Evolutionary conservation across 2,888 invertebrate genomes (phyloP).

Genomic region (Anodontia alba): DNA sequence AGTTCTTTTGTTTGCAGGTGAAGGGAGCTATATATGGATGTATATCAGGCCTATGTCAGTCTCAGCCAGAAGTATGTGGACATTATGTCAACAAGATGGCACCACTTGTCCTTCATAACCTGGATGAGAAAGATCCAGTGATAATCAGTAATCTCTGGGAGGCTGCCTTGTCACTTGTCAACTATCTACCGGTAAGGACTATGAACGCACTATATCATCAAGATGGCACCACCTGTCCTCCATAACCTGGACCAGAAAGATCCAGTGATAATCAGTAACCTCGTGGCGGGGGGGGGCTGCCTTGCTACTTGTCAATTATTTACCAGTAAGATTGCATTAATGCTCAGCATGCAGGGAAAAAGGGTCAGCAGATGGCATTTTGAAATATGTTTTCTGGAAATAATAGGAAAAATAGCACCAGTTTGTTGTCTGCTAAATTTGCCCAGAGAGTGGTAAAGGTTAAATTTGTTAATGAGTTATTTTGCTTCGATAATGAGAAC

Average conservation of each 20-base stretch:
- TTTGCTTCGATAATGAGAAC: too few relatives aligned
- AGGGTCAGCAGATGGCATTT: too few relatives aligned
- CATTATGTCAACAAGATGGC: constrained; percentile 87
- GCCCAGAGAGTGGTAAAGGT: too few relatives aligned
- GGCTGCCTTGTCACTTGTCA: constrained; percentile 88
- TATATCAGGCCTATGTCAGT: constrained; percentile 88
- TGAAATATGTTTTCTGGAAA: too few relatives aligned
- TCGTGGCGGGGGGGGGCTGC: constrained; percentile 93
- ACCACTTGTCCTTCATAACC: constrained; percentile 88
- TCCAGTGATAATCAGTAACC: constrained; percentile 88
- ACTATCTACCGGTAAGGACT: constrained; percentile 65
- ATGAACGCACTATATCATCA: constrained; percentile 87
- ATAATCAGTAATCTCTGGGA: constrained; percentile 91
- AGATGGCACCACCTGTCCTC: constrained; percentile 88
- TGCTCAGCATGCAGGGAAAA: too few relatives aligned
- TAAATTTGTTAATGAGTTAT: too few relatives aligned
- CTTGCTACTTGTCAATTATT: constrained; percentile 86
- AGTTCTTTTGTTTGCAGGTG: constrained; percentile 73
- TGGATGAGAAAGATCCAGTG: constrained; percentile 90
- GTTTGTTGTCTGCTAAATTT: too few relatives aligned
- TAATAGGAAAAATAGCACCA: too few relatives aligned
- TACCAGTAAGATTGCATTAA: constrained; percentile 67
- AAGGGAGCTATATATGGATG: constrained; percentile 88
- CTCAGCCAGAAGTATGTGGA: constrained; percentile 86
- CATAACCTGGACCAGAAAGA: constrained; percentile 90